phyloP scores from a whole-genome alignment of 2,797 vertebrate genomes.

The Xiphorhynchus erythropygius region DNA sequence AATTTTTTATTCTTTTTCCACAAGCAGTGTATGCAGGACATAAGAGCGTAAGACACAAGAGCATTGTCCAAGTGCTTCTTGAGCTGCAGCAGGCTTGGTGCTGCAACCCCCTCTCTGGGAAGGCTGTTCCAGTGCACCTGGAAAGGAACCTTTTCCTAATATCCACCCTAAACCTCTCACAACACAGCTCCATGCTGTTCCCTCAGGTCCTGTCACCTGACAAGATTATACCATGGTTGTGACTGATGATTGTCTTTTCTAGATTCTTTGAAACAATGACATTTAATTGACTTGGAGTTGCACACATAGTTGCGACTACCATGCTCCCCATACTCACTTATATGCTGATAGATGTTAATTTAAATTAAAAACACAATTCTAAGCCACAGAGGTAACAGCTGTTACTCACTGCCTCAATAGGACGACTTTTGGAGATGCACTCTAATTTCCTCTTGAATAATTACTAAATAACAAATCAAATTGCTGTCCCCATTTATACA shows the following conservation, averaged over 20 bases:
- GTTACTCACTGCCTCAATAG: constrained; percentile 11
- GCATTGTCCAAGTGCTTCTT: background rate
- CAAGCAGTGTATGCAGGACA: accelerated
- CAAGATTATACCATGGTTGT: background rate
- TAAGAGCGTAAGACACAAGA: background rate
- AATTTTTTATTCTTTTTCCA: background rate
- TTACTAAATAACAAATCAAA: constrained; percentile 50
- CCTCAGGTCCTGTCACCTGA: too few species aligned
- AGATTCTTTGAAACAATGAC: background rate
- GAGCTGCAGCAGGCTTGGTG: background rate
- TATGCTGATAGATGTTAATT: background rate
- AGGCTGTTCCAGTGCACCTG: background rate
- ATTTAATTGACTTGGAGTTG: background rate
- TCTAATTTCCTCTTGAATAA: background rate
- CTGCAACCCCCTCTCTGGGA: background rate
- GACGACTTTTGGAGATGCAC: background rate
- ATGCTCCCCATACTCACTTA: background rate
- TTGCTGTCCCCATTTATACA: background rate
- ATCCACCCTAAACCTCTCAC: background rate
- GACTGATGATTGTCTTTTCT: background rate
- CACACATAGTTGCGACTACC: background rate
- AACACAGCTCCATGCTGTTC: background rate
- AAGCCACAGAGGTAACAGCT: constrained; percentile 21
- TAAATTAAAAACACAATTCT: background rate
- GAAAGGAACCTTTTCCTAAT: background rate